Base-by-base conservation (phyloP, 2,797 vertebrate species). In the Microctenopoma steveboyesi region DNA sequence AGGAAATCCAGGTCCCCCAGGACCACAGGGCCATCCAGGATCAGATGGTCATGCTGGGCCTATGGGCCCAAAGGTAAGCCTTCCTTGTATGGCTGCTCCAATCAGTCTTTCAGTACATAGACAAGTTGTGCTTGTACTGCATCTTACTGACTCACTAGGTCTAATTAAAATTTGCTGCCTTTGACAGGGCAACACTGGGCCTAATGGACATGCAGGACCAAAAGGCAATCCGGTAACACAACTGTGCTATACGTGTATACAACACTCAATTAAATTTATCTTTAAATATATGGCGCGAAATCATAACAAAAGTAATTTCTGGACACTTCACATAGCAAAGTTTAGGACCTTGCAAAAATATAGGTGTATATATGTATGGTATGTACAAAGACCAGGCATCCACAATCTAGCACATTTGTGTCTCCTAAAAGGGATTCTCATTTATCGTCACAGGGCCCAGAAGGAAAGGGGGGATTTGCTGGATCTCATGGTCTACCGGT, bases 1-100 rank as follows among this genome's bases (percentile, higher is more conserved):
- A 56, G 96, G 96, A 84, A 86, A 82, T 56, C 74, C 83, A 56
- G 96, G 96, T 56, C 86, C 90, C 66, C 90, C 87, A 25, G 96
- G 90, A 33, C 0, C 18, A 15, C 1, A 16, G 1, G 89, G 91
- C 0, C 81, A 6, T 64, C 65, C 42, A 54, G 92, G 91, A 64
- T 0, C 49, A n/a, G 11, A 75, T 66, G 90, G 92, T 50, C 66
- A 72, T 11, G 9, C 66, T 58, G 92, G 90, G 8, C 74, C 43
- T 0, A 53, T 16, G 11, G 92, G 92, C 43, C 74, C 92, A 92
- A 0, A 95, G 95, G 89, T 52, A 18, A 52, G 3, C 47, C 13
- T 3, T 13, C 16, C 18, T 72, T 15, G 56, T 3, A 0, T 35
- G 4, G 30, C 28, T 64, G 16, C 16, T 42, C 22, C 22, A 22